phyloP scores from a whole-genome alignment of 2,888 invertebrate species.

The Rhamphomyia laevipes region DNA sequence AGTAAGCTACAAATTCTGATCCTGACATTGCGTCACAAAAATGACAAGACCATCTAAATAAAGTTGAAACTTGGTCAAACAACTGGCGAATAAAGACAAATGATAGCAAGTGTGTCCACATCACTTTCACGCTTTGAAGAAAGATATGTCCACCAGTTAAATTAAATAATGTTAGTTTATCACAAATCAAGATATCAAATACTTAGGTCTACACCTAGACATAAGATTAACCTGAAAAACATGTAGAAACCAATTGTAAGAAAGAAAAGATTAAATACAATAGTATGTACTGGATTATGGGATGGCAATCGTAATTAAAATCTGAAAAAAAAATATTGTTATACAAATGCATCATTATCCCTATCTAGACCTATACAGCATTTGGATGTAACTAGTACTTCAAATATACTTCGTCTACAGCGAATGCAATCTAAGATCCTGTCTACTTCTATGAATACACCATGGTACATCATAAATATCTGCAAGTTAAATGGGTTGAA shows the following conservation, averaged over 20 bases:
- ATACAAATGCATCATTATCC: constrained; percentile 4
- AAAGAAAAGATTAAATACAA: constrained; percentile 2
- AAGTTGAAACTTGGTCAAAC: not conserved
- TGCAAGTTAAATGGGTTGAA: not conserved
- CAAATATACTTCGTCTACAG: not conserved
- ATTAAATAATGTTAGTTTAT: no score
- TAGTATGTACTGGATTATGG: constrained; percentile 1
- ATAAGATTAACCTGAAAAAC: not conserved
- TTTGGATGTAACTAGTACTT: not conserved
- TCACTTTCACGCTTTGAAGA: no score
- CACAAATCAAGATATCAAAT: no score
- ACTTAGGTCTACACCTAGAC: no score
- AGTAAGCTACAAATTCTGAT: not conserved
- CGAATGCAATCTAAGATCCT: not conserved
- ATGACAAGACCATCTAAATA: not conserved
- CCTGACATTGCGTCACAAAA: not conserved
- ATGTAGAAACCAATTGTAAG: constrained; percentile 1
- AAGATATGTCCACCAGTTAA: no score
- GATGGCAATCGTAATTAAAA: not conserved
- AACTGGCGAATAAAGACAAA: not conserved
- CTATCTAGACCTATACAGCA: constrained; percentile 3
- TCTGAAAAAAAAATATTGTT: not conserved
- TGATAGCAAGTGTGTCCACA: not conserved
- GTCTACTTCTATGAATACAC: not conserved
- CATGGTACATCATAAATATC: constrained; percentile 2